Base-by-base conservation (phyloP, 2,888 invertebrate species). In the Andrena hattorfiana region DNA sequence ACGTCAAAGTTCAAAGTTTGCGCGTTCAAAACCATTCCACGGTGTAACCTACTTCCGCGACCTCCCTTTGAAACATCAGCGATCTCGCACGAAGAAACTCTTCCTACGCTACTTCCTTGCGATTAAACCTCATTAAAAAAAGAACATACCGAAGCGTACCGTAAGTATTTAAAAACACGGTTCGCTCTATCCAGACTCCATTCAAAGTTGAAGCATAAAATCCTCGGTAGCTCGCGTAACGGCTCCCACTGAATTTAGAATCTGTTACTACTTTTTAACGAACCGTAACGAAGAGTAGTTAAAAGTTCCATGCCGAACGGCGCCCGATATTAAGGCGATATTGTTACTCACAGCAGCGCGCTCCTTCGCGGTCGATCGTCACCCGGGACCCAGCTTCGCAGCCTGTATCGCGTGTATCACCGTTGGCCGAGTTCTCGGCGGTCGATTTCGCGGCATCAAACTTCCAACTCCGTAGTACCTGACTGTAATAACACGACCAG, bases 401-500 rank as follows among this genome's bases (percentile, higher is more conserved):
- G n/a, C 35, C 7, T 23, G 56, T 56, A 20, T n/a, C n/a, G 26
- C 16, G 13, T 30, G 64, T 23, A 63, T 63, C 42, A 13, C 35
- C 54, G 68, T 56, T 49, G 69, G 28, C 69, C 69, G 78, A 69
- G 78, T 77, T 77, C 48, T 5, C 42, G 13, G 69, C 59, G 64
- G 56, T 79, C 69, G 69, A 77, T 77, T 49, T 69, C 48, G 4
- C 68, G 10, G 62, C 48, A 30, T 30, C 30, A 51, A 70, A 59
- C 69, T n/a, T 26, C 20, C 23, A 23, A 51, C 6, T 35, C 32
- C 23, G 49, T 78, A 35, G 2, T 30, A 48, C 51, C 60, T 78
- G 79, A 71, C 79, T 80, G 71, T 79, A 78, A 79, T 79, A 80
- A 80, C 66, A 59, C 59, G 51, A 78, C 16, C 42, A 60, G 70